Percentiles rank a stretch among this genome's conserved stretches.
phyloP scores from a whole-genome alignment of 2,888 invertebrate genomes.

The Anorthoa munda region DNA sequence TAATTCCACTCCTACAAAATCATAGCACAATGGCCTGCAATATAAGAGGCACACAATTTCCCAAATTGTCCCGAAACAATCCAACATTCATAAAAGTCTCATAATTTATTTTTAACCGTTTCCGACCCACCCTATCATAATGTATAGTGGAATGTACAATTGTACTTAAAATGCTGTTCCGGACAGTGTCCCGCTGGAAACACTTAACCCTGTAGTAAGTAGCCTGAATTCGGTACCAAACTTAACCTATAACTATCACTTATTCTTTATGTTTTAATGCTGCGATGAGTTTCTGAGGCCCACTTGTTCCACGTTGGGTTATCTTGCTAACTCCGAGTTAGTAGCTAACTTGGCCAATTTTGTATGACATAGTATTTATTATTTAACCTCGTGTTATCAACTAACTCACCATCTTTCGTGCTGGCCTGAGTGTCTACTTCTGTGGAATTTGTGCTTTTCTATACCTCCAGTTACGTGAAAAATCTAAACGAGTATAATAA shows the following conservation, averaged over 20 bases:
- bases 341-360: too few species aligned
- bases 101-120: conserved; percentile 41
- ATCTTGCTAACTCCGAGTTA: too few species aligned
- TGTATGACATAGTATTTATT: too few species aligned
- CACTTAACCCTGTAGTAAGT: conserved; percentile 21
- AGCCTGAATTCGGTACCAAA: background rate
- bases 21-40: background rate
- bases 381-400: too few species aligned
- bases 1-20: too few species aligned
- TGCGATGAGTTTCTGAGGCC: background rate
- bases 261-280: background rate
- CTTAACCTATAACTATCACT: too few species aligned
- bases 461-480: too few species aligned
- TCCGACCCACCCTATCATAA: background rate
- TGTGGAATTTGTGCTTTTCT: too few species aligned
- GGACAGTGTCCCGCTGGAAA: conserved; percentile 6
- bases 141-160: background rate
- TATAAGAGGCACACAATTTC: too few species aligned
- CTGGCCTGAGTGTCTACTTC: conserved; percentile 10
- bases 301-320: too few species aligned
- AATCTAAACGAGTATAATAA: too few species aligned
- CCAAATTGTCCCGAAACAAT: background rate
- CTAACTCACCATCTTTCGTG: too few species aligned
- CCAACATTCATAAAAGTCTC: conserved; percentile 20
- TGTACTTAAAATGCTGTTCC: background rate